Evolutionary conservation across 2,113 vertebrate genomes (phyloP).

Genomic region (Pipa parva): DNA sequence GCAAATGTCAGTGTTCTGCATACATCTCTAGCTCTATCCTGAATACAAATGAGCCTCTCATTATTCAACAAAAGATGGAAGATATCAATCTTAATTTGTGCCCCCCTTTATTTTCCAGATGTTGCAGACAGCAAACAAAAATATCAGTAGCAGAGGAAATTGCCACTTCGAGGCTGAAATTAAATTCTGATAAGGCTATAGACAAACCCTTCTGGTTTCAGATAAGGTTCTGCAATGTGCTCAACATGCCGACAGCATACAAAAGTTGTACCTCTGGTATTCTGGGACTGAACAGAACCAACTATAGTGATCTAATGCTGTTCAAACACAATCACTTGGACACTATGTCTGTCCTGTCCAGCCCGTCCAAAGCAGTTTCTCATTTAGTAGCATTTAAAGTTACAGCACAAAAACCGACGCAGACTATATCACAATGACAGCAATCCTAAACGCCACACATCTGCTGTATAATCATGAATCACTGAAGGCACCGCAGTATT

Average conservation of each 20-base stretch:
- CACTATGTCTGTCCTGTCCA: no score
- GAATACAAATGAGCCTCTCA: constrained; percentile 40
- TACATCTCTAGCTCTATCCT: constrained; percentile 29
- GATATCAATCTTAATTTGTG: constrained; percentile 42
- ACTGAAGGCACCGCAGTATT: no score
- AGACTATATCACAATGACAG: no score
- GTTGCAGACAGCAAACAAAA: constrained; percentile 33
- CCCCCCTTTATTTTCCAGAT: constrained; percentile 43
- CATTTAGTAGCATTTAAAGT: no score
- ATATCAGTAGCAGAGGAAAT: constrained; percentile 39
- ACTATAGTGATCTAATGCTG: not conserved
- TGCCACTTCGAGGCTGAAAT: constrained; percentile 31
- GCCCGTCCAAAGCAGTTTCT: no score
- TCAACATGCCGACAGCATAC: not conserved
- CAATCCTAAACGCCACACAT: no score
- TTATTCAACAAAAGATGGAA: constrained; percentile 41
- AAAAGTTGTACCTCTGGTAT: not conserved
- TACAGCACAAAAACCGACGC: no score
- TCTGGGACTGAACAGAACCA: not conserved
- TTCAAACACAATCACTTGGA: no score
- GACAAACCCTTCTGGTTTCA: not conserved
- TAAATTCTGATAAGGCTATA: constrained; percentile 28
- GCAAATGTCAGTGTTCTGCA: constrained; percentile 33
- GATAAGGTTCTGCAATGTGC: not conserved
- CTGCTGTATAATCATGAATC: no score